Base-by-base conservation (phyloP, 2,888 invertebrate species). In the Xanthia icteritia region DNA sequence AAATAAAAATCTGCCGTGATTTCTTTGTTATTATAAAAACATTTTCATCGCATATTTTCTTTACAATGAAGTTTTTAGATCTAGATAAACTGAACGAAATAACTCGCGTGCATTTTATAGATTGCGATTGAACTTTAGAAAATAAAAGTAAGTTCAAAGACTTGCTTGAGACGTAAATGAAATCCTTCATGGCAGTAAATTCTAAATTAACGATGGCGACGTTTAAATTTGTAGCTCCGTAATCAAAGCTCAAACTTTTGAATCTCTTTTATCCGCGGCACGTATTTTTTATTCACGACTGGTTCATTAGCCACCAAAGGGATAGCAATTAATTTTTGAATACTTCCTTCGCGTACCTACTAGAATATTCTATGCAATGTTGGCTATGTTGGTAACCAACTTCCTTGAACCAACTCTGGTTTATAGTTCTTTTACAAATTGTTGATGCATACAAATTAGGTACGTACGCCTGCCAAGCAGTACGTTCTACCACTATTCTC, bases 201-300 rank as follows among this genome's bases (percentile, higher is more conserved):
- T 76, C 23, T 39, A 72, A 45, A 76, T 73, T 85, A 87, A 88
- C 82, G 77, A 77, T 72, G 48, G 77, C 78, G 73, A 76, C 73
- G 68, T 56, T 68, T 74, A 67, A 79, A 77, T 77, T 79, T 81
- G 69, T 79, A 68, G 72, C 70, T 82, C 36, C 23, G 56, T 71
- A 78, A 77, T 81, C 78, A 81, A 83, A 77, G 65, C 15, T 75
- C 45, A 61, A 74, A 83, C 81, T 87, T 85, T 75, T 83, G 82
- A 87, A 75, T 76, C 66, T 73, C 71, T 82, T 80, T 79, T 67
- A 79, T 81, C 74, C 36, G 20, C 4, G 23, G n/a, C 70, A 77
- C 78, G 67, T 81, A 85, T 85, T 81, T 51, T 88, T 86, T 86
- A 85, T 90, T 90, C 86, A 85, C 79, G 79, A 77, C 71, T 76